These are phyloP conservation scores for Hyaena hyaena DNA, from an alignment of 2,113 vertebrate genomes.

Conservation along the genomic window DNA sequence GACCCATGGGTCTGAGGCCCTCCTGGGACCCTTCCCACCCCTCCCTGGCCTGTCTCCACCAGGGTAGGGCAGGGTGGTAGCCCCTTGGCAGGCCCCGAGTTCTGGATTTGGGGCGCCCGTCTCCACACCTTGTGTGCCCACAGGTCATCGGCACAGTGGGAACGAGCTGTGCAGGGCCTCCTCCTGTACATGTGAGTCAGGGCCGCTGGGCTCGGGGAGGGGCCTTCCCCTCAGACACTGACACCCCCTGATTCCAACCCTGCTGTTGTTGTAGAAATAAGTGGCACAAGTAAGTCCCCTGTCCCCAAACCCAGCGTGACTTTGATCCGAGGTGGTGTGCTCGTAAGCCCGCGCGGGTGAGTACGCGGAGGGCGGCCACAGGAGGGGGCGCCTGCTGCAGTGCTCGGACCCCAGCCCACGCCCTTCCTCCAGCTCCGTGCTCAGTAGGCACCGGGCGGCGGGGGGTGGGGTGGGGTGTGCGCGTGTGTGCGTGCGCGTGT, in stretches of 20 bases:
- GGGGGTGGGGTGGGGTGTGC: too few relatives aligned
- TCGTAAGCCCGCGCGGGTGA: neutral
- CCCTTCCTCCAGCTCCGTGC: neutral
- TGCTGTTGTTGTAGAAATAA: conserved; percentile 39
- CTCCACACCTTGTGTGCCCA: fast-evolving
- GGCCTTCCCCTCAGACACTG: neutral
- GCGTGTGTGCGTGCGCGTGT: too few relatives aligned
- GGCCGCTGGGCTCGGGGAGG: neutral
- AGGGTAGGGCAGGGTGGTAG: neutral
- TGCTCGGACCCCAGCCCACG: neutral
- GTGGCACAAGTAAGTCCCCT: conserved; percentile 73
- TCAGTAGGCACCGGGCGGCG: neutral
- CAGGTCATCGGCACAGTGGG: conserved; percentile 69
- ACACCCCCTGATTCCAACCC: neutral
- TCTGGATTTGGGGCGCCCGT: neutral
- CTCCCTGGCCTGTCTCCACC: neutral
- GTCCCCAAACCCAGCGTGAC: neutral
- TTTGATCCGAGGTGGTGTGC: neutral
- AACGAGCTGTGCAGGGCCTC: conserved; percentile 69
- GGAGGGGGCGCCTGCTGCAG: neutral
- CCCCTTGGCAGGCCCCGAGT: neutral
- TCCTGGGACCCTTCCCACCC: neutral
- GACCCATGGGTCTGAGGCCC: neutral
- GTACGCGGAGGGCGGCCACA: neutral
- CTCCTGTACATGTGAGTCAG: conserved; percentile 75